phyloP scores from a whole-genome alignment of 2,113 vertebrate genomes.

The Alethe diademata region DNA sequence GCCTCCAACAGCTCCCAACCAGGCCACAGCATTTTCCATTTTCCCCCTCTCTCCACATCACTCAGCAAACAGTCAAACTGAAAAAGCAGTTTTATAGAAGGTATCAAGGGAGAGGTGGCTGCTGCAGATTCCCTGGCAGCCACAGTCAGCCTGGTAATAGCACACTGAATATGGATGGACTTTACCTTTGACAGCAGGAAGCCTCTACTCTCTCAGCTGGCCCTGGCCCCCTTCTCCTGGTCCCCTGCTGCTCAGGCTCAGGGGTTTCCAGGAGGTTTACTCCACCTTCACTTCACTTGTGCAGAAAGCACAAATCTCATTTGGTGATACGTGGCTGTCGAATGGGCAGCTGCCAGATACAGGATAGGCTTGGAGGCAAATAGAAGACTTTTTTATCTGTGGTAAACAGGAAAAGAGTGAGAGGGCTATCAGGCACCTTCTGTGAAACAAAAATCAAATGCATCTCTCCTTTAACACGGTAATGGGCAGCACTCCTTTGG shows the following conservation, averaged over 20 bases:
- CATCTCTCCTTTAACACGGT: accelerated
- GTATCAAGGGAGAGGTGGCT: neutral
- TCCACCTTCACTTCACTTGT: neutral
- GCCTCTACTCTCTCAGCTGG: neutral
- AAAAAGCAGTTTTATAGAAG: neutral
- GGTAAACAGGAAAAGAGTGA: conserved; percentile 57
- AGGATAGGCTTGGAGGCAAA: neutral
- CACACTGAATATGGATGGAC: neutral
- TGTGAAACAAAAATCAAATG: neutral
- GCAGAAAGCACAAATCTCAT: neutral
- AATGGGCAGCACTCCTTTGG: neutral
- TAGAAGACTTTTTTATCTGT: neutral
- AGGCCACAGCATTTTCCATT: neutral
- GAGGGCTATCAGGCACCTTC: neutral
- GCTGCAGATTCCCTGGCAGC: neutral
- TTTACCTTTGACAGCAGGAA: conserved; percentile 22
- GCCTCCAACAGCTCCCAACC: neutral
- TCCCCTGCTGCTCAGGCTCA: accelerated
- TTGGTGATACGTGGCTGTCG: accelerated
- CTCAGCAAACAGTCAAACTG: neutral
- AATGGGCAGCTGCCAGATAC: neutral
- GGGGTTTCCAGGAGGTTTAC: neutral
- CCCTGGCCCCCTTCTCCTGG: neutral
- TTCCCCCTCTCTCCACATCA: neutral
- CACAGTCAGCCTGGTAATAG: neutral